A percentile compares a stretch with the other conserved stretches of the same genome.
Conservation (phyloP, 2,797 vertebrate genomes). For the Glossophaga mutica region DNA sequence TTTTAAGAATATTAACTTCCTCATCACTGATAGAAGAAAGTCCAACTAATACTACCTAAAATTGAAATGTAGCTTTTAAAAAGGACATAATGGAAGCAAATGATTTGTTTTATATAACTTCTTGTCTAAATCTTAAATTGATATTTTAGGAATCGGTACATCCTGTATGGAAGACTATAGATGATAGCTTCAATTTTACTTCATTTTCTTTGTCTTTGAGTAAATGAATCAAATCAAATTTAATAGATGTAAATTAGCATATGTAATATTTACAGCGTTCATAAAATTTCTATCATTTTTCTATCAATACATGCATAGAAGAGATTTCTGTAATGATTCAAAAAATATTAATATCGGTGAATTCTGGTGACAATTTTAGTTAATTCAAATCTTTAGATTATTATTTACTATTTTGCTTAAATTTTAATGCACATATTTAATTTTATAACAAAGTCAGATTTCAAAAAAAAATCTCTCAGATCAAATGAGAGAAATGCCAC, state of each 20-base stretch:
- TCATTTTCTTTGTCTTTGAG: not conserved
- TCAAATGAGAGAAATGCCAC: not conserved
- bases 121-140: not conserved
- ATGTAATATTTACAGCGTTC: not conserved
- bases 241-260: not conserved
- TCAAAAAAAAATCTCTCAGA: not conserved
- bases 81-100: not conserved
- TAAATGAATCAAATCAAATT: not conserved
- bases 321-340: not conserved
- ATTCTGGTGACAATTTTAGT: not conserved
- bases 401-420: not conserved
- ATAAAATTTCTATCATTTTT: conserved; percentile 9
- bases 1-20: not conserved
- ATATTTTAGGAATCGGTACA: not conserved
- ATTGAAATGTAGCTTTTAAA: not conserved
- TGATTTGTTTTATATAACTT: not conserved
- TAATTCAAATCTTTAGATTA: not conserved
- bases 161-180: not conserved
- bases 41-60: not conserved
- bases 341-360: not conserved
- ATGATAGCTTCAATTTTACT: not conserved
- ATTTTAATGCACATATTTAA: not conserved
- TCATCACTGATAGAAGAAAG: not conserved
- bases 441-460: not conserved
- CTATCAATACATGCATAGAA: not conserved